A percentile compares a stretch with the other conserved stretches of the same genome.
These are phyloP conservation scores for Acanthosepion pharaonis DNA, from an alignment of 2,888 invertebrate genomes.

Conservation along the genomic window DNA sequence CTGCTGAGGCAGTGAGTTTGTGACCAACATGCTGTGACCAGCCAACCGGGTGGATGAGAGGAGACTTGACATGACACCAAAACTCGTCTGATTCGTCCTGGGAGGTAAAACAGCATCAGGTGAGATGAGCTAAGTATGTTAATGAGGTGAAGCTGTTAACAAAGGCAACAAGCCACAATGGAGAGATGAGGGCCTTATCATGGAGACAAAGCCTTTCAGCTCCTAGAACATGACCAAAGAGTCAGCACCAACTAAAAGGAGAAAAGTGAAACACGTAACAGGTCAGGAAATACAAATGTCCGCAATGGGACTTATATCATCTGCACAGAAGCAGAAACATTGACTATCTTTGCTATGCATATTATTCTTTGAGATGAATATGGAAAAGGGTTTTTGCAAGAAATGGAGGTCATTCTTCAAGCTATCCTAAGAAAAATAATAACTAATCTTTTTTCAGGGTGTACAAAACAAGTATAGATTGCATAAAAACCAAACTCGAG, in stretches of 20 bases:
- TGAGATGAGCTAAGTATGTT: constrained; percentile 36
- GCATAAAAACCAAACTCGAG: no score
- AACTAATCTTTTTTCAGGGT: no score
- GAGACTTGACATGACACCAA: constrained; percentile 97
- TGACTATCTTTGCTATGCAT: background rate
- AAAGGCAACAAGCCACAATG: constrained; percentile 39
- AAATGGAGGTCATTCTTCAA: background rate
- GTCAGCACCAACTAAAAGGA: constrained; percentile 36
- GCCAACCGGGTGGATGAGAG: constrained; percentile 95
- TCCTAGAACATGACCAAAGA: constrained; percentile 36
- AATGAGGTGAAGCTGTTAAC: background rate
- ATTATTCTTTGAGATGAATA: background rate
- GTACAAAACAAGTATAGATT: no score
- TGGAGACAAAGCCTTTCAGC: constrained; percentile 36
- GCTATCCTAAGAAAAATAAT: no score
- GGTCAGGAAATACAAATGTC: background rate
- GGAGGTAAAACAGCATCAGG: constrained; percentile 43
- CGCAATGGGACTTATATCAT: background rate
- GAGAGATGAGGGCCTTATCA: constrained; percentile 37
- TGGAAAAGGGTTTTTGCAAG: background rate
- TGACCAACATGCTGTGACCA: constrained; percentile 95
- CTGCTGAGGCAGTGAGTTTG: constrained; percentile 85
- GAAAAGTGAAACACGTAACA: background rate
- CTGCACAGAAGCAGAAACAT: background rate
- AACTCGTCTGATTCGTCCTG: constrained; percentile 80